These are phyloP conservation scores for Leguminivora glycinivorella DNA, from an alignment of 1,140 invertebrate species.

Conservation along the genomic window DNA sequence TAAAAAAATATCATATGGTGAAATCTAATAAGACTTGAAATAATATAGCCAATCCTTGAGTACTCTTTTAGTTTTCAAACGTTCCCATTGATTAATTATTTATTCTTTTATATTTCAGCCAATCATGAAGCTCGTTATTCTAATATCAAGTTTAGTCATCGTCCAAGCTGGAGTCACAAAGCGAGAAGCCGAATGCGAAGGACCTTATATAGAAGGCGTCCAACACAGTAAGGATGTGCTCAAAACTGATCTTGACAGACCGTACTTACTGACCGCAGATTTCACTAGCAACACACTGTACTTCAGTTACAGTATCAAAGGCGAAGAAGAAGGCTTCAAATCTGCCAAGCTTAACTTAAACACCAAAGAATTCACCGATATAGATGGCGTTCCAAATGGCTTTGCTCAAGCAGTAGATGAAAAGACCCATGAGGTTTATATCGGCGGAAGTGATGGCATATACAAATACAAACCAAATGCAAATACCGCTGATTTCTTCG, in stretches of 20 bases:
- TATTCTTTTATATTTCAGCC: conserved; percentile 32
- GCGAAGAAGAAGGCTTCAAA: conserved; percentile 32
- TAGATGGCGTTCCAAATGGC: conserved; percentile 52
- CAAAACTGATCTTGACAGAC: background rate
- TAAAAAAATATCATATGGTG: too few species aligned
- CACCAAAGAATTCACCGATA: conserved; percentile 53
- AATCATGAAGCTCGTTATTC: conserved; percentile 43
- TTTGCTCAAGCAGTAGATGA: conserved; percentile 62
- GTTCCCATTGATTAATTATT: too few species aligned
- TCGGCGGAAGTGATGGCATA: conserved; percentile 59
- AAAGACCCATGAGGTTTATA: conserved; percentile 50
- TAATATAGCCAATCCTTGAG: too few species aligned
- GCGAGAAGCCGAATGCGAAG: conserved; percentile 45
- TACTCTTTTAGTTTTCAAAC: too few species aligned
- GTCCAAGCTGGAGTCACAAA: conserved; percentile 47
- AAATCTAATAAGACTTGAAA: too few species aligned
- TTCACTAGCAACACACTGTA: background rate
- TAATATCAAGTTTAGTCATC: conserved; percentile 40
- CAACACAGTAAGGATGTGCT: background rate
- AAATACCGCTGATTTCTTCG: conserved; percentile 46
- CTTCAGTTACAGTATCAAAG: conserved; percentile 1
- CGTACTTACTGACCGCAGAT: background rate
- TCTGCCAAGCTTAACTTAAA: conserved; percentile 54
- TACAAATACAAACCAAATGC: conserved; percentile 55
- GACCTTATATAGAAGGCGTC: conserved; percentile 43